phyloP scores from a whole-genome alignment of 2,113 vertebrate species.

The Sebastes schlegelii region DNA sequence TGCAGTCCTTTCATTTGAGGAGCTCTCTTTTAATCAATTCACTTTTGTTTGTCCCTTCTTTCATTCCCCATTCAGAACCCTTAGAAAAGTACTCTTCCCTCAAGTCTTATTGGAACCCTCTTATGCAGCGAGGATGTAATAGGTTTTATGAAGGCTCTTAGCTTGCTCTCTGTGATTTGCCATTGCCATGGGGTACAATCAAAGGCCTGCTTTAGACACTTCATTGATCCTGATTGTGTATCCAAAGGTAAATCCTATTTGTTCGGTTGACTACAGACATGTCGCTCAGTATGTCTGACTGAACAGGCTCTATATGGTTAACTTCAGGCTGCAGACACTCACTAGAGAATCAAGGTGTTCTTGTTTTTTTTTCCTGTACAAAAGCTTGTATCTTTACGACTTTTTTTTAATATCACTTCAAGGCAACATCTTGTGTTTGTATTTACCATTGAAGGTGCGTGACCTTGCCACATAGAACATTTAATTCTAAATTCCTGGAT shows the following conservation, averaged over 20 bases:
- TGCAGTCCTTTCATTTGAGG: conserved; percentile 50
- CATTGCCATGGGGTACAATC: conserved; percentile 15
- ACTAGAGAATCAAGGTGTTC: neutral
- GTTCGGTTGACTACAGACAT: conserved; percentile 11
- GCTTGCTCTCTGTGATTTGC: conserved; percentile 28
- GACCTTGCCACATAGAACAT: conserved; percentile 10
- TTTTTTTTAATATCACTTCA: neutral
- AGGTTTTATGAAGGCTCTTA: conserved; percentile 56
- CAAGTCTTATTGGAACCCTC: conserved; percentile 12
- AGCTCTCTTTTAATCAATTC: conserved; percentile 56
- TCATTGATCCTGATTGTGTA: conserved; percentile 64
- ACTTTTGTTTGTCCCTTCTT: conserved; percentile 46
- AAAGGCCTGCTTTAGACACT: conserved; percentile 50
- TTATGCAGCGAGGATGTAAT: conserved; percentile 35
- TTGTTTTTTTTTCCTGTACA: neutral
- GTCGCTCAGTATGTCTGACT: neutral
- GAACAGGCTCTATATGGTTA: neutral
- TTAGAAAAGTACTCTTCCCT: conserved; percentile 9
- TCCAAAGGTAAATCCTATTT: conserved; percentile 53
- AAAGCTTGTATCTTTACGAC: neutral
- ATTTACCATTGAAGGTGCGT: neutral
- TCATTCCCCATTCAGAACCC: conserved; percentile 22
- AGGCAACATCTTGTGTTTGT: conserved; percentile 12
- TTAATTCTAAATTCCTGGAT: conserved; percentile 23
- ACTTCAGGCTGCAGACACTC: neutral